These are phyloP conservation scores for Nasonia longicornis DNA, from an alignment of 1,140 invertebrate species.

Conservation along the genomic window DNA sequence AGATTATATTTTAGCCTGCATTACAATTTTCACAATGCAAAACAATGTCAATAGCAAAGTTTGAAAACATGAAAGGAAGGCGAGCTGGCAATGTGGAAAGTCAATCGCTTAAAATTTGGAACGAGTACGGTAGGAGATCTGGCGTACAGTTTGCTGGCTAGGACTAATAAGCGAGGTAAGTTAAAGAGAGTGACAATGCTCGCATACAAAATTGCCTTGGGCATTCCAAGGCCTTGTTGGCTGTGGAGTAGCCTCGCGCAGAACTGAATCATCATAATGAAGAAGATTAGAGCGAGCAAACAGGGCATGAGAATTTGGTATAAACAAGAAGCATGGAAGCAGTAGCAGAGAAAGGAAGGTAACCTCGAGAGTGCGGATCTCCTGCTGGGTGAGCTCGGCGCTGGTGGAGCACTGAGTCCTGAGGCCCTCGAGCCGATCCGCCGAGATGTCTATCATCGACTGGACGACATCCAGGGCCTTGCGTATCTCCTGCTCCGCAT, in stretches of 20 bases:
- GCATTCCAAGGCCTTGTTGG: background rate
- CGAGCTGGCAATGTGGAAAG: background rate
- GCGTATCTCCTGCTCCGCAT: constrained; percentile 71
- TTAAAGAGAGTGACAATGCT: constrained; percentile 1
- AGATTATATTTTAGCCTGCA: no score
- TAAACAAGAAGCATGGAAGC: background rate
- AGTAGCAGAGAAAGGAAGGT: constrained; percentile 42
- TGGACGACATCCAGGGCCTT: constrained; percentile 77
- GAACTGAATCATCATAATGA: background rate
- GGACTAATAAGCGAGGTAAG: background rate
- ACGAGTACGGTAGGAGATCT: background rate
- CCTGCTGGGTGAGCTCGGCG: constrained; percentile 92
- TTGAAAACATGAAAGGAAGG: no score
- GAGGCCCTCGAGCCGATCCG: constrained; percentile 89
- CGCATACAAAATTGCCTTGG: background rate
- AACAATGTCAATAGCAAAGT: no score
- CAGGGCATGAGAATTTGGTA: background rate
- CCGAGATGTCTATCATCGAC: constrained; percentile 95
- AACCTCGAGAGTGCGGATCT: constrained; percentile 94
- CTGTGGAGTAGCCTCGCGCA: background rate
- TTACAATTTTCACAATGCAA: no score
- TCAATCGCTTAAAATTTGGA: background rate
- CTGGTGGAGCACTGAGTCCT: constrained; percentile 92
- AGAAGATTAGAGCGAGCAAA: background rate
- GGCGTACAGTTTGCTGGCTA: background rate